These are phyloP conservation scores for Hecatera dysodea DNA, from an alignment of 2,888 invertebrate genomes.

Conservation along the genomic window DNA sequence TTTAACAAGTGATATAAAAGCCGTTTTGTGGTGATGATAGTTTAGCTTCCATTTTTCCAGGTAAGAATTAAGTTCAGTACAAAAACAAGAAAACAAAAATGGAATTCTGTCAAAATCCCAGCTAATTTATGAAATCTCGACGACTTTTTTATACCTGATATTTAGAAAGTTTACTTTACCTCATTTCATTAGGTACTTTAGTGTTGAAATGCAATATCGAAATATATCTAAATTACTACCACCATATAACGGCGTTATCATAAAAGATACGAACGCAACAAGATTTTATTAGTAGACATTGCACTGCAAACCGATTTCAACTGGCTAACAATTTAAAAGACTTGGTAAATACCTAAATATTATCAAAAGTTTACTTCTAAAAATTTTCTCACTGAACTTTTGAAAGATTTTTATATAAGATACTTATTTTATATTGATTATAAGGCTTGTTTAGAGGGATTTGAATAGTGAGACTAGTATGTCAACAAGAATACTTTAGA, in stretches of 20 bases:
- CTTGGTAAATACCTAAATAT: slow-evolving; percentile 55
- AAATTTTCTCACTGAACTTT: slow-evolving; percentile 59
- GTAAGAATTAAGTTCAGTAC: neutral
- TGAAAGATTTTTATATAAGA: slow-evolving; percentile 41
- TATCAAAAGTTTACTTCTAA: slow-evolving; percentile 63
- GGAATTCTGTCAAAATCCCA: neutral
- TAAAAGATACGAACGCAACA: slow-evolving; percentile 35
- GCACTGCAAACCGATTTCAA: slow-evolving; percentile 36
- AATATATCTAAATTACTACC: slow-evolving; percentile 30
- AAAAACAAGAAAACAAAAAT: neutral
- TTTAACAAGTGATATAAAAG: slow-evolving; percentile 58
- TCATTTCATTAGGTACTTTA: neutral
- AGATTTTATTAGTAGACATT: slow-evolving; percentile 29
- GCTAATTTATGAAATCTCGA: neutral
- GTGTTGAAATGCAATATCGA: neutral
- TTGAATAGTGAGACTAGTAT: slow-evolving; percentile 19
- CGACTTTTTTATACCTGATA: neutral
- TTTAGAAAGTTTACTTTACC: neutral
- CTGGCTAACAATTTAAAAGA: slow-evolving; percentile 44
- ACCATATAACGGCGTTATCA: slow-evolving; percentile 19
- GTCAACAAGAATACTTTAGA: slow-evolving; percentile 29
- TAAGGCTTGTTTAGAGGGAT: slow-evolving; percentile 15
- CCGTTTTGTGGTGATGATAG: slow-evolving; percentile 27
- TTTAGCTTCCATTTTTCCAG: neutral
- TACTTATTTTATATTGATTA: slow-evolving; percentile 22